Evolutionary conservation across 2,113 vertebrate species (phyloP).

Genomic region (Spea multiplicata): DNA sequence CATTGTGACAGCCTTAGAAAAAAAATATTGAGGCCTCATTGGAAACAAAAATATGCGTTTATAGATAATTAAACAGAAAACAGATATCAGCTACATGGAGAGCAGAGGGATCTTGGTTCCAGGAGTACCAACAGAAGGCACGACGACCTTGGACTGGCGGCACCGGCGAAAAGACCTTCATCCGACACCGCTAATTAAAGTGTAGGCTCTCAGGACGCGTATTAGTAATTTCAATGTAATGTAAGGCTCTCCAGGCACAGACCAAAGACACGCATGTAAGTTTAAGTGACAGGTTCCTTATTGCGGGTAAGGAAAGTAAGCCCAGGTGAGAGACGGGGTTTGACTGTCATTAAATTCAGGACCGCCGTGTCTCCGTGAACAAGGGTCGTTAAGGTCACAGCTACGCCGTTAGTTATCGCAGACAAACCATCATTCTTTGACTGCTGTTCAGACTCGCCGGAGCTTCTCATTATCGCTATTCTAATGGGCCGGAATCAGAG

Average conservation of each 20-base stretch:
- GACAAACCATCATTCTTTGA: not conserved
- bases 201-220: too few relatives aligned
- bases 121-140: not conserved
- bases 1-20: too few relatives aligned
- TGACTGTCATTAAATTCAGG: not conserved
- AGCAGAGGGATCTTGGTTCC: not conserved
- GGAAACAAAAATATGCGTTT: too few relatives aligned
- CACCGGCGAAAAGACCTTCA: not conserved
- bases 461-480: constrained; percentile 9
- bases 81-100: not conserved
- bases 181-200: too few relatives aligned
- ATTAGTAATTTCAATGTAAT: too few relatives aligned
- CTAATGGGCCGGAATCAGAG: not conserved
- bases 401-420: constrained; percentile 2
- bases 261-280: too few relatives aligned
- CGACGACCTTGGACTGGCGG: not conserved
- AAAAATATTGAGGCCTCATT: too few relatives aligned
- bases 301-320: not conserved
- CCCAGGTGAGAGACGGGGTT: not conserved
- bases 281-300: not conserved
- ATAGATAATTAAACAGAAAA: too few relatives aligned
- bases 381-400: not conserved
- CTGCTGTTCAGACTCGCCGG: not conserved
- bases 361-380: not conserved
- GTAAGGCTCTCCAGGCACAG: too few relatives aligned